Evolutionary conservation across 2,888 invertebrate species (phyloP), one percentile per base, ranked within the genome.

Genomic region (Leptura quadrifasciata): DNA sequence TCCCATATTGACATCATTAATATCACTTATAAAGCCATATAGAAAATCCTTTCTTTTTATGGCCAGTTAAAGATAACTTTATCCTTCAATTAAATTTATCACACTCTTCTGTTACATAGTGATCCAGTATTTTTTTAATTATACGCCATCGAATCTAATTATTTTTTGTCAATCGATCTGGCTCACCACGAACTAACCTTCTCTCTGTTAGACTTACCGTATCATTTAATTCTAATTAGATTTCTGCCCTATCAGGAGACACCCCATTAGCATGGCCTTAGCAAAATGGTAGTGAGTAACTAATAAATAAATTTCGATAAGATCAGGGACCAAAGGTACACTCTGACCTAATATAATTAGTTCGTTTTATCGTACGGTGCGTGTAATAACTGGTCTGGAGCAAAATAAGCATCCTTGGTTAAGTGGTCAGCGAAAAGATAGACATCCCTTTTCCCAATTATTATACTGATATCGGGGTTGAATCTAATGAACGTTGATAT

Each of bases 231-330:
- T 68, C 55, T 55, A 68, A 68, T 68, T 68, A 31, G 57, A 17
- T 24, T 68, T 55, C 9, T 10, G 31, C 18, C 31, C 18, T 54
- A 68, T 68, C 55, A 55, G 54, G 18, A 27, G 55, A 47, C 55
- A 68, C 68, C 68, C 55, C 68, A 68, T 68, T 68, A 68, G 68
- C 55, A 20, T 18, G 57, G 18, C 55, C 57, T 57, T 55, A 54
- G 57, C 9, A 60, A 68, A 68, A 68, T 31, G 55, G 55, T 24
- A 12, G 12, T 27, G 68, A 54, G 35, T 65, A 54, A 31, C 67
- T 61, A 73, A 74, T 74, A 74, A 74, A 76, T 78, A 76, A 76
- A 72, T 74, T 72, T 58, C 47, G 74, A 74, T 78, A 76, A 78
- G 52, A 78, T 75, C 76, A 58, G 70, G 76, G 69, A 55, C 63